Conservation (phyloP, 2,113 vertebrate genomes). For the Malurus alboscapulatus region DNA sequence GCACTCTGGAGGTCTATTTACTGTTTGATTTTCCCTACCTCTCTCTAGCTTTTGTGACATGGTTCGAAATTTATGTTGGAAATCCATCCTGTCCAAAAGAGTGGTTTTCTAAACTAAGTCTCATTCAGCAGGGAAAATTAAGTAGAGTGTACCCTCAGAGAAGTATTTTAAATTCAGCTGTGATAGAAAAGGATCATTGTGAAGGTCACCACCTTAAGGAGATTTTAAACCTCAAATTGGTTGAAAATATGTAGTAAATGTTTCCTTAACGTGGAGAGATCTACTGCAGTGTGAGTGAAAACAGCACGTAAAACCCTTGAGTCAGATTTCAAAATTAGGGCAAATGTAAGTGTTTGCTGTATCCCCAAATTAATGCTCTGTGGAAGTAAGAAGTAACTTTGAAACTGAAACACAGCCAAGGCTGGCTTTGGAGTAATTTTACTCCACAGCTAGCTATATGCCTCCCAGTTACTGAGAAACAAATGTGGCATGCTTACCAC, state of each 20-base stretch:
- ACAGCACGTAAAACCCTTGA: conserved; percentile 23
- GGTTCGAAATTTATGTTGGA: fast-evolving
- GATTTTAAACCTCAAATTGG: not conserved
- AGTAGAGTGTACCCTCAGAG: not conserved
- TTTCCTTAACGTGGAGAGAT: not conserved
- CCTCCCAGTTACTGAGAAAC: not conserved
- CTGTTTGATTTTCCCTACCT: not conserved
- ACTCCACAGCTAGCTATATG: not conserved
- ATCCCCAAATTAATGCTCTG: conserved; percentile 36
- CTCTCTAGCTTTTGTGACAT: not conserved
- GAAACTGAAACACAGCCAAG: conserved; percentile 48
- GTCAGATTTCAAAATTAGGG: conserved; percentile 54
- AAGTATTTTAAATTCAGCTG: not conserved
- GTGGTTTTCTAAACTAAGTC: not conserved
- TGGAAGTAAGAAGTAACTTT: conserved; percentile 45
- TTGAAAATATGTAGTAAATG: not conserved
- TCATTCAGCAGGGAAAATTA: not conserved
- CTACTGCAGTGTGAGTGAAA: conserved; percentile 15
- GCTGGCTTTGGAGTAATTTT: conserved; percentile 32
- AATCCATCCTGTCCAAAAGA: not conserved
- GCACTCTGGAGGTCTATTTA: not conserved
- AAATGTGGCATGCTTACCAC: not conserved
- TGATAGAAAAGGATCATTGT: not conserved
- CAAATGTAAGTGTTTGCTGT: conserved; percentile 47
- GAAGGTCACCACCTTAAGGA: not conserved